A percentile compares a stretch with the other conserved stretches of the same genome.
phyloP scores from a whole-genome alignment of 2,888 invertebrate genomes.

The Xylota sylvarum region DNA sequence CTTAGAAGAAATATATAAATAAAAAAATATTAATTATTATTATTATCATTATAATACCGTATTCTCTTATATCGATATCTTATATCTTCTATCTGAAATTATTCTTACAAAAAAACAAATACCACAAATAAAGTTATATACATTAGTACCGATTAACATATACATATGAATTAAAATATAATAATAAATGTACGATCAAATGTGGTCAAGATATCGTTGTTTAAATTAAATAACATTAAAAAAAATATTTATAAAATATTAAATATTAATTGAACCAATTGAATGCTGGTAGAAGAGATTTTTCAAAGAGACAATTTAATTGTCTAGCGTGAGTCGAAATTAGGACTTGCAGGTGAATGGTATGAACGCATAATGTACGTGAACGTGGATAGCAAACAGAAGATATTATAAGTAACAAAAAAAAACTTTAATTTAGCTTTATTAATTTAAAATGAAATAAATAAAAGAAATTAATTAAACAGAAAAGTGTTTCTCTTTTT shows the following conservation, averaged over 20 bases:
- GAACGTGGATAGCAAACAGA: conserved; percentile 11
- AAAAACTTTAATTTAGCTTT: conserved; percentile 52
- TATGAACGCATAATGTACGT: conserved; percentile 22
- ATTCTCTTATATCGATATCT: conserved; percentile 50
- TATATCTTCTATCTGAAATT: conserved; percentile 41
- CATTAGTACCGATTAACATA: conserved; percentile 24
- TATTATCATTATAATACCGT: conserved; percentile 38
- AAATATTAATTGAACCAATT: conserved; percentile 39
- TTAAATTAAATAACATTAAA: conserved; percentile 53
- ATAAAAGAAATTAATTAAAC: conserved; percentile 35
- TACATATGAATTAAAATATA: conserved; percentile 15
- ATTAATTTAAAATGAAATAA: conserved; percentile 48
- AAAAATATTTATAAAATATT: conserved; percentile 53
- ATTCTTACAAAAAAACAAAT: conserved; percentile 23
- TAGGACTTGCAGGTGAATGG: conserved; percentile 21
- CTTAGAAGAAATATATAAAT: conserved; percentile 23
- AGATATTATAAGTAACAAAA: conserved; percentile 1
- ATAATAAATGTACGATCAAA: conserved; percentile 30
- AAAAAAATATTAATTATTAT: conserved; percentile 20
- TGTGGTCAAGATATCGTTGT: conserved; percentile 57
- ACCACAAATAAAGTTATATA: conserved; percentile 34
- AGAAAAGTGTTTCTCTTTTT: not conserved
- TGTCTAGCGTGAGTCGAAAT: conserved; percentile 19
- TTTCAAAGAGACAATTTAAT: conserved; percentile 43
- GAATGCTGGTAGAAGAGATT: conserved; percentile 18